Percentiles rank a stretch among this genome's conserved stretches.
phyloP scores from a whole-genome alignment of 2,888 invertebrate genomes.

The Danaus chrysippus region DNA sequence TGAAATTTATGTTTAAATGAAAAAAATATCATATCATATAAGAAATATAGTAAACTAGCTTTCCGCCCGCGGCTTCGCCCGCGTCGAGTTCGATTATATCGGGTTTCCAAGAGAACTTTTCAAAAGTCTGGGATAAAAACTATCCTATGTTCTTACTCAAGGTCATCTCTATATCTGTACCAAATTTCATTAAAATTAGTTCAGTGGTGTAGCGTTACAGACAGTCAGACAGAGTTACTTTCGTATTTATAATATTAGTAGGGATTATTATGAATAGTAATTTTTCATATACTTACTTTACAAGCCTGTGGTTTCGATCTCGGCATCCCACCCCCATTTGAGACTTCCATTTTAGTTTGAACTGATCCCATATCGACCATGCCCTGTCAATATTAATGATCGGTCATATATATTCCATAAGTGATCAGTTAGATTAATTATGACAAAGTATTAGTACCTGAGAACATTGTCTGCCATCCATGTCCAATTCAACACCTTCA shows the following conservation, averaged over 20 bases:
- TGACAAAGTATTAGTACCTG: slow-evolving; percentile 46
- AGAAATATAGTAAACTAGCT: neutral
- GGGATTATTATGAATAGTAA: too few relatives aligned
- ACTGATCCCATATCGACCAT: slow-evolving; percentile 74
- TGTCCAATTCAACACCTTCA: slow-evolving; percentile 74
- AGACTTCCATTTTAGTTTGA: slow-evolving; percentile 73
- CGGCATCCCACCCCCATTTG: slow-evolving; percentile 66
- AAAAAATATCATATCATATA: neutral
- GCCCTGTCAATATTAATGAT: slow-evolving; percentile 49
- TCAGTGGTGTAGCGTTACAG: too few relatives aligned
- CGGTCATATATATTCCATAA: slow-evolving; percentile 1
- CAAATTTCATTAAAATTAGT: too few relatives aligned
- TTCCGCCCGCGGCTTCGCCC: too few relatives aligned
- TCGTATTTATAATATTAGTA: too few relatives aligned
- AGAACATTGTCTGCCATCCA: slow-evolving; percentile 72
- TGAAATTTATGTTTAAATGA: neutral
- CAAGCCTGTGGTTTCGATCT: slow-evolving; percentile 86
- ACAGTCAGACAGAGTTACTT: too few relatives aligned
- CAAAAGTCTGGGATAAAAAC: too few relatives aligned
- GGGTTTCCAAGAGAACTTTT: too few relatives aligned
- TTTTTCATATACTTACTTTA: slow-evolving; percentile 65
- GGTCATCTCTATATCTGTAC: too few relatives aligned
- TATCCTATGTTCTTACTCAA: too few relatives aligned
- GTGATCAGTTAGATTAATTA: too few relatives aligned
- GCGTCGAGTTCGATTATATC: too few relatives aligned